Conservation (phyloP, 1,140 invertebrate species). For the Philotrypesis tridentata region DNA sequence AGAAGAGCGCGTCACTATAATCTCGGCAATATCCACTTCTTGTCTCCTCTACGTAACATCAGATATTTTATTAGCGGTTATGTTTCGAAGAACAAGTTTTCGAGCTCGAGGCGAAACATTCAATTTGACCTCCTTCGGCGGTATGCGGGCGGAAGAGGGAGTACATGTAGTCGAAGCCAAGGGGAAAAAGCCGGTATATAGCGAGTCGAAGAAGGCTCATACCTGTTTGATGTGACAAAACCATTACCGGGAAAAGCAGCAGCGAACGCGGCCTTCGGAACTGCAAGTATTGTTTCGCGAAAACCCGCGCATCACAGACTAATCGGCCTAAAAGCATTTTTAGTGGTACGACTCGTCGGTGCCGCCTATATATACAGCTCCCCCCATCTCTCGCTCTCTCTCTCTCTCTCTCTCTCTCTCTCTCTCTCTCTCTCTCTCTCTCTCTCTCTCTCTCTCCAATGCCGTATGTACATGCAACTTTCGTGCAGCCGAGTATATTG, state of each 20-base stretch:
- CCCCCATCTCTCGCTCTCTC: too few relatives aligned
- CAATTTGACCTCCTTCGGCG: conserved; percentile 36
- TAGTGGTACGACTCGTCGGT: conserved; percentile 51
- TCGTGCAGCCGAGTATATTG: conserved; percentile 47
- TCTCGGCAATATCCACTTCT: neutral
- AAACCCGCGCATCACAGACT: conserved; percentile 53
- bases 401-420: neutral
- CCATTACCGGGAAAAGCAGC: conserved; percentile 4
- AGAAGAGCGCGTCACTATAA: too few relatives aligned
- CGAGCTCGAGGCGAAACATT: conserved; percentile 28
- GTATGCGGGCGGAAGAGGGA: too few relatives aligned
- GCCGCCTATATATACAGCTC: neutral
- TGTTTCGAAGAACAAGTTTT: conserved; percentile 4
- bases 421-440: too few relatives aligned
- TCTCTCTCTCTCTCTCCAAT: neutral
- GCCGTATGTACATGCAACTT: too few relatives aligned
- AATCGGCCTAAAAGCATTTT: conserved; percentile 63
- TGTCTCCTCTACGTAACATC: neutral
- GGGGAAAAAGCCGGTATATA: too few relatives aligned
- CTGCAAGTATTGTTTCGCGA: conserved; percentile 16
- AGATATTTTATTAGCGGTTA: conserved; percentile 33
- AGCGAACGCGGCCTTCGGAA: neutral
- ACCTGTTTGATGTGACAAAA: conserved; percentile 39
- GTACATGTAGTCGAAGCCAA: too few relatives aligned
- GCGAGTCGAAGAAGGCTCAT: conserved; percentile 28